A percentile compares a stretch with the other conserved stretches of the same genome.
These are phyloP conservation scores for Ctenopoma kingsleyae DNA, from an alignment of 2,797 vertebrate genomes.

Conservation along the genomic window DNA sequence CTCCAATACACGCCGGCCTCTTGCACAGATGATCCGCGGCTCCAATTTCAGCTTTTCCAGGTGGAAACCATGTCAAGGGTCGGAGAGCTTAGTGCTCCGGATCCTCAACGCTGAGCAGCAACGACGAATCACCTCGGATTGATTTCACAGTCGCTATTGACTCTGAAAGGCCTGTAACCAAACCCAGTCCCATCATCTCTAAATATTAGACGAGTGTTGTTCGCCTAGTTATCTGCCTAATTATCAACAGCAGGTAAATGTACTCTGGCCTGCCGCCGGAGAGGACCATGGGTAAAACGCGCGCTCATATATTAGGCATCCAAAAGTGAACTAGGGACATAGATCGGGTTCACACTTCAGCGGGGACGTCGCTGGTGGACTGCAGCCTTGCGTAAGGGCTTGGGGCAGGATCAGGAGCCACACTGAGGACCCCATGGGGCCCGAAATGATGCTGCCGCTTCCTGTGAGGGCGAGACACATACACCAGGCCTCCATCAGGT, in stretches of 20 bases:
- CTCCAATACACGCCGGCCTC: conserved; percentile 61
- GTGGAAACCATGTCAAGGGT: conserved; percentile 74
- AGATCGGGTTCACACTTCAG: conserved; percentile 12
- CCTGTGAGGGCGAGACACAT: neutral
- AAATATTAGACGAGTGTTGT: conserved; percentile 80
- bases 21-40: conserved; percentile 69
- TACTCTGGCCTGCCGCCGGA: conserved; percentile 64
- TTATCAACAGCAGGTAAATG: conserved; percentile 89
- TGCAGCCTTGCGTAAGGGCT: conserved; percentile 8
- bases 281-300: conserved; percentile 71
- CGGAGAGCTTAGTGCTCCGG: conserved; percentile 43
- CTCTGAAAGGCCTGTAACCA: conserved; percentile 80
- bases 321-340: conserved; percentile 21
- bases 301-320: conserved; percentile 77
- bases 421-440: conserved; percentile 23
- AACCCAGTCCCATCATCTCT: conserved; percentile 74
- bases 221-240: conserved; percentile 74
- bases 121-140: conserved; percentile 70
- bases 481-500: conserved; percentile 21
- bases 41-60: conserved; percentile 84
- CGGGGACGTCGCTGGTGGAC: neutral
- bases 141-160: conserved; percentile 81
- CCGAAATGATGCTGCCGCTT: conserved; percentile 12
- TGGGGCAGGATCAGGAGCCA: conserved; percentile 30
- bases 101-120: conserved; percentile 55